phyloP scores from a whole-genome alignment of 2,888 invertebrate genomes.

The Lepetodrilus schrolli region DNA sequence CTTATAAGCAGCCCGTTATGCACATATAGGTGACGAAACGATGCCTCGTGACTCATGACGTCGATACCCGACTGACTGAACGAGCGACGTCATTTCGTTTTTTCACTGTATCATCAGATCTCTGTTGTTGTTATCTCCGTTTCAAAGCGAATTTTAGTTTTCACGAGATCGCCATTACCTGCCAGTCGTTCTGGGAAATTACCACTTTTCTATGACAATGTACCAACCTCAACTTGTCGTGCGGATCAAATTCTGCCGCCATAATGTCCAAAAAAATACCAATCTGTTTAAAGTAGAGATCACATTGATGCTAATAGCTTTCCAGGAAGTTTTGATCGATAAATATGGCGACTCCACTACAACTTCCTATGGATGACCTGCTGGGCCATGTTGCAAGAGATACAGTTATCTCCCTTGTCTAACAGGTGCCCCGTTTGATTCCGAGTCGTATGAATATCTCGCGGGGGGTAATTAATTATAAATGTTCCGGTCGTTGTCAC shows the following conservation, averaged over 20 bases:
- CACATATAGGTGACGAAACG: too few relatives aligned
- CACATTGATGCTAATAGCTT: conserved; percentile 19
- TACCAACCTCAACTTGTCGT: conserved; percentile 27
- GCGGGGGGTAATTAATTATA: too few relatives aligned
- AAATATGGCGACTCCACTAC: conserved; percentile 21
- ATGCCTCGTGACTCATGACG: too few relatives aligned
- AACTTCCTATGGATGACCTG: conserved; percentile 14
- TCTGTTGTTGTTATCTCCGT: too few relatives aligned
- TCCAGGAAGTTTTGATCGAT: conserved; percentile 25
- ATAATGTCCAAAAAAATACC: conserved; percentile 15
- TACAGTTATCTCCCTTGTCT: conserved; percentile 5
- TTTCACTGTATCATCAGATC: too few relatives aligned
- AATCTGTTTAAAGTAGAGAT: conserved; percentile 4
- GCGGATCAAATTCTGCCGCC: conserved; percentile 35
- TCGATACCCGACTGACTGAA: too few relatives aligned
- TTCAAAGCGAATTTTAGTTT: too few relatives aligned
- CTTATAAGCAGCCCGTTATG: too few relatives aligned
- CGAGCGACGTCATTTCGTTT: too few relatives aligned
- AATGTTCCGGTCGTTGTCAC: too few relatives aligned
- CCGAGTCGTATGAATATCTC: too few relatives aligned
- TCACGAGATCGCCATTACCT: conserved; percentile 14
- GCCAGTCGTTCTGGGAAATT: not conserved
- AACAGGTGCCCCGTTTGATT: conserved; percentile 3
- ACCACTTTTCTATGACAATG: not conserved
- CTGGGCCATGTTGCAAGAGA: not conserved